Percentiles rank a stretch among this genome's conserved stretches.
Evolutionary conservation across 2,888 invertebrate species (phyloP).

Genomic region (Muschampia plurimacula): DNA sequence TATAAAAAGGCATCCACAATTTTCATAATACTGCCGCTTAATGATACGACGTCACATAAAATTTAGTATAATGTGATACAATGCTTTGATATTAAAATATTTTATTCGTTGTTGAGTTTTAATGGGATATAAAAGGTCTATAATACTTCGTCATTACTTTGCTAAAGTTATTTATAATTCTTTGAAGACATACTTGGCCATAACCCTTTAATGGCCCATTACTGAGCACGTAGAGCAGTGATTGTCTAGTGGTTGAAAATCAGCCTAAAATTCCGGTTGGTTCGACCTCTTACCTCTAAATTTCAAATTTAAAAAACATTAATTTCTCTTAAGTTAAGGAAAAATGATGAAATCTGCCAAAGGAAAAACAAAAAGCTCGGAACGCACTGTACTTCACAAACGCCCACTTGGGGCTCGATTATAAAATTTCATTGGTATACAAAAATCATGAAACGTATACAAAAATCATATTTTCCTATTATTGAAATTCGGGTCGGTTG

Average conservation of each 20-base stretch:
- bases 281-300: too few species aligned
- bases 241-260: neutral
- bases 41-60: slow-evolving; percentile 31
- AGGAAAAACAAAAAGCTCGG: too few species aligned
- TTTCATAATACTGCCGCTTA: slow-evolving; percentile 26
- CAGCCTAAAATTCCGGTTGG: neutral
- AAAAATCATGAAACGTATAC: too few species aligned
- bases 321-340: too few species aligned
- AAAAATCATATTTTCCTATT: too few species aligned
- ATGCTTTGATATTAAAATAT: slow-evolving; percentile 29
- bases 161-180: slow-evolving; percentile 7
- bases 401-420: too few species aligned
- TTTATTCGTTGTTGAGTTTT: slow-evolving; percentile 11
- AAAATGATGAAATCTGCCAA: too few species aligned
- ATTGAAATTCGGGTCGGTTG: too few species aligned
- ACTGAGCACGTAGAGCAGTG: neutral
- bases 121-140: slow-evolving; percentile 13
- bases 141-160: slow-evolving; percentile 7
- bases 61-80: slow-evolving; percentile 30
- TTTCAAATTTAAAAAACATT: too few species aligned
- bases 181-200: slow-evolving; percentile 11
- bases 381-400: too few species aligned
- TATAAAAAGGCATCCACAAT: slow-evolving; percentile 25
- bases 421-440: too few species aligned
- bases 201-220: slow-evolving; percentile 2